Evolutionary conservation across 2,113 vertebrate species (phyloP).

Genomic region (Rhadina sibilatrix): DNA sequence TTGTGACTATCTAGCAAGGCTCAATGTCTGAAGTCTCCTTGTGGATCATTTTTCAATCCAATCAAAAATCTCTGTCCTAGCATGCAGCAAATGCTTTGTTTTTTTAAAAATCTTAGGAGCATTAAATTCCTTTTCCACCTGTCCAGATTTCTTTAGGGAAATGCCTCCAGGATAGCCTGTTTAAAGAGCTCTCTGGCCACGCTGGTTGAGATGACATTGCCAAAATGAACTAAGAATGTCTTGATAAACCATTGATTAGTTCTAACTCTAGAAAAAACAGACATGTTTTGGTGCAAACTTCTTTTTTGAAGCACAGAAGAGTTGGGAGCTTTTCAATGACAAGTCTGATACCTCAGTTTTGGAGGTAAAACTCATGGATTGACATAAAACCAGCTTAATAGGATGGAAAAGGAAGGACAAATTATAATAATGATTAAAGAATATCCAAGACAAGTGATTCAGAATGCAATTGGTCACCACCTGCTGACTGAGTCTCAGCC

Average conservation of each 20-base stretch:
- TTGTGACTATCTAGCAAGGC: neutral
- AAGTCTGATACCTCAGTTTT: neutral
- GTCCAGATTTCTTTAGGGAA: neutral
- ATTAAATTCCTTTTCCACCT: neutral
- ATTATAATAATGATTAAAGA: neutral
- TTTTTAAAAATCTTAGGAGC: neutral
- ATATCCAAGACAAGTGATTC: neutral
- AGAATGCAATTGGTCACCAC: neutral
- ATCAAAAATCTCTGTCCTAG: neutral
- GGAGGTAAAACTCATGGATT: neutral
- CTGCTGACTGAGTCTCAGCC: neutral
- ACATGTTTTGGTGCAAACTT: neutral
- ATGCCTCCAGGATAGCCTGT: neutral
- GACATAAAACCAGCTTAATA: neutral
- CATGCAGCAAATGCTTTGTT: neutral
- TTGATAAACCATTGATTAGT: neutral
- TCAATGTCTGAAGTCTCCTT: neutral
- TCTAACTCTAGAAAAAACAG: neutral
- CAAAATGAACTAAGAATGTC: neutral
- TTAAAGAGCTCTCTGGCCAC: neutral
- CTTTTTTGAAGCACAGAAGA: neutral
- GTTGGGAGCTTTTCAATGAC: neutral
- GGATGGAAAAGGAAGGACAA: neutral
- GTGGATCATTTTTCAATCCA: constrained; percentile 18
- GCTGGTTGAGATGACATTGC: neutral